These are phyloP conservation scores for Sebastolobus alascanus DNA, from an alignment of 2,797 vertebrate species.

Conservation along the genomic window DNA sequence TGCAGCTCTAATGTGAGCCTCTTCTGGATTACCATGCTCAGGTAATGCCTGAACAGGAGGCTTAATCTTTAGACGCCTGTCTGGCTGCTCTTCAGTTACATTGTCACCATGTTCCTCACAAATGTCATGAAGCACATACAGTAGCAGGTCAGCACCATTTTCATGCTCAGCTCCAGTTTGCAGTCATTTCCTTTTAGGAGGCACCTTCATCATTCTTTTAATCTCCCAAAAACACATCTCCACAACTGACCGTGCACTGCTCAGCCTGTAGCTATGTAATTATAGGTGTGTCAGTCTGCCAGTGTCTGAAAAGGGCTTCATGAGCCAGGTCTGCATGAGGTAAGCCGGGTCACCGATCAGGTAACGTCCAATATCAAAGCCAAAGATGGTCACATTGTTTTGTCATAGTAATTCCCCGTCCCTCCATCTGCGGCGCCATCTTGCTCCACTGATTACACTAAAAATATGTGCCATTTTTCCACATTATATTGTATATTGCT, in stretches of 20 bases:
- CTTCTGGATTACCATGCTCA: conserved; percentile 6
- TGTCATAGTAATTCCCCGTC: background rate
- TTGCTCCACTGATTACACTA: background rate
- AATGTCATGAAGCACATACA: conserved; percentile 41
- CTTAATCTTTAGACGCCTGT: conserved; percentile 19
- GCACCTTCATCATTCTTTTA: conserved; percentile 49
- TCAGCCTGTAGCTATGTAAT: background rate
- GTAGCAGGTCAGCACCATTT: conserved; percentile 45
- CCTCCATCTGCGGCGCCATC: background rate
- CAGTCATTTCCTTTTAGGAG: conserved; percentile 53
- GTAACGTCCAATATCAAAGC: background rate
- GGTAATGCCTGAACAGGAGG: conserved; percentile 8
- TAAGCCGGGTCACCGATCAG: background rate
- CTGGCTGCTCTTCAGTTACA: conserved; percentile 17
- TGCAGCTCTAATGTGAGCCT: conserved; percentile 6
- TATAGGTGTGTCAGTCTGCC: background rate
- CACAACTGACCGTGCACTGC: background rate
- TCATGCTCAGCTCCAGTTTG: conserved; percentile 39
- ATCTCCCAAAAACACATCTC: background rate
- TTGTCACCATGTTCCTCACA: conserved; percentile 42
- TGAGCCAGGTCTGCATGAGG: background rate
- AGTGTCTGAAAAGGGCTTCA: background rate
- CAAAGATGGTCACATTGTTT: background rate
- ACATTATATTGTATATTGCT: background rate
- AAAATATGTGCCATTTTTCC: background rate